Base-by-base conservation (phyloP, 2,797 vertebrate genomes). In the Centroberyx gerrardi region DNA sequence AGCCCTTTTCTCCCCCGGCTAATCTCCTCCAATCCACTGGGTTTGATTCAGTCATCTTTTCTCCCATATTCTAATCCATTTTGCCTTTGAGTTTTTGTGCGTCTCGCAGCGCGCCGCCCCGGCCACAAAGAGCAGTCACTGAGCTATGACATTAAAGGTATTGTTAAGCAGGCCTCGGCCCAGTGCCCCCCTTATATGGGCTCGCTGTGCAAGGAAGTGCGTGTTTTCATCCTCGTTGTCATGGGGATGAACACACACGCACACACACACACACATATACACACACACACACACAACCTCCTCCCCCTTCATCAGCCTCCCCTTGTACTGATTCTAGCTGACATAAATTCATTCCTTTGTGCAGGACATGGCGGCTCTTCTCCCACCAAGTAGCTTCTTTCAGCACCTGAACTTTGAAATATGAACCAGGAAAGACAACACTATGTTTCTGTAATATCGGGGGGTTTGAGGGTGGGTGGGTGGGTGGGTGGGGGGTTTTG, bases 11-110 rank as follows among this genome's bases (percentile, higher is more conserved):
- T 28, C 42, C 59, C 17, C 10, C 85, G 80, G 58, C 76, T 95
- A 94, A 94, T 95, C 94, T 93, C 86, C 85, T 81, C 83, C 92
- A 94, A 95, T 94, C 92, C 91, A 94, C 83, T 92, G 90, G 62
- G 87, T 92, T 93, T 94, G 92, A 96, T 94, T 93, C 95, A 94
- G 93, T 95, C 93, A 94, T 94, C 93, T 94, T 94, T 95, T 94
- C 91, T 94, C 88, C 92, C 86, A 91, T 93, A 91, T 94, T 95
- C 93, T 93, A 94, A 94, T 94, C 91, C 92, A 92, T 94, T 94
- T 93, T 92, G 90, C 93, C 90, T 95, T 95, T 93, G 93, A 93
- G 93, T 92, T 93, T 93, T 92, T 95, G 92, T 94, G 84, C 73
- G 84, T 87, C 76, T 92, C 86, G 83, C 90, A 90, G 91, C 46